phyloP scores from a whole-genome alignment of 1,140 invertebrate genomes.

The Euschistus heros region DNA sequence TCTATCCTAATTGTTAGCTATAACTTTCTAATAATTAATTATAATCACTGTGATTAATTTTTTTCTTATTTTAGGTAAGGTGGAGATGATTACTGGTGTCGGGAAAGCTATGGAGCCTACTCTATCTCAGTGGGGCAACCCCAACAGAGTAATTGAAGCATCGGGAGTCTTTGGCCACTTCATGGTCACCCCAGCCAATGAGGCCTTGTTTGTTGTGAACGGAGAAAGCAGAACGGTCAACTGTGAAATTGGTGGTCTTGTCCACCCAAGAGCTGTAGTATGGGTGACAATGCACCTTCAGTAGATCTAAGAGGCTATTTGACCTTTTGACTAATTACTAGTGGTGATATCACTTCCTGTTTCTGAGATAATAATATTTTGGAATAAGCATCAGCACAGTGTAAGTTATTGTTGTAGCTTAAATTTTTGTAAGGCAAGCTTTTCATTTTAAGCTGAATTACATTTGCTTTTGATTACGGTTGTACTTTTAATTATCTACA shows the following conservation, averaged over 20 bases:
- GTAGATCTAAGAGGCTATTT: conserved; percentile 14
- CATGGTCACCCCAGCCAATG: conserved; percentile 60
- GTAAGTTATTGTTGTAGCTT: too few species aligned
- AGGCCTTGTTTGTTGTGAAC: conserved; percentile 63
- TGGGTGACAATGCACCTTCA: conserved; percentile 46
- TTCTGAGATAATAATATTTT: too few species aligned
- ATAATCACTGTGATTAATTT: too few species aligned
- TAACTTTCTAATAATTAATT: too few species aligned
- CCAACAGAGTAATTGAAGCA: conserved; percentile 55
- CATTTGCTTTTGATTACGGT: too few species aligned
- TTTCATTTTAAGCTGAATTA: too few species aligned
- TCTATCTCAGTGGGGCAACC: conserved; percentile 53
- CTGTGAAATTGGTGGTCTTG: conserved; percentile 60
- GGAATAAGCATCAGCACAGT: too few species aligned
- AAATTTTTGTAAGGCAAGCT: too few species aligned
- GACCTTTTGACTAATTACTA: too few species aligned
- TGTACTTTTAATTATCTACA: too few species aligned
- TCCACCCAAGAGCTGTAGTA: conserved; percentile 52
- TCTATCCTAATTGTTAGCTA: too few species aligned
- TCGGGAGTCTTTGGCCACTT: conserved; percentile 62
- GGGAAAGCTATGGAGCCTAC: conserved; percentile 47
- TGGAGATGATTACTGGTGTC: conserved; percentile 67
- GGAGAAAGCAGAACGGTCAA: conserved; percentile 62
- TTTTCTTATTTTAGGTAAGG: conserved; percentile 50
- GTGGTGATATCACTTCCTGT: too few species aligned